Conservation (phyloP, 2,888 invertebrate genomes). For the Exephanes ischioxanthus region DNA sequence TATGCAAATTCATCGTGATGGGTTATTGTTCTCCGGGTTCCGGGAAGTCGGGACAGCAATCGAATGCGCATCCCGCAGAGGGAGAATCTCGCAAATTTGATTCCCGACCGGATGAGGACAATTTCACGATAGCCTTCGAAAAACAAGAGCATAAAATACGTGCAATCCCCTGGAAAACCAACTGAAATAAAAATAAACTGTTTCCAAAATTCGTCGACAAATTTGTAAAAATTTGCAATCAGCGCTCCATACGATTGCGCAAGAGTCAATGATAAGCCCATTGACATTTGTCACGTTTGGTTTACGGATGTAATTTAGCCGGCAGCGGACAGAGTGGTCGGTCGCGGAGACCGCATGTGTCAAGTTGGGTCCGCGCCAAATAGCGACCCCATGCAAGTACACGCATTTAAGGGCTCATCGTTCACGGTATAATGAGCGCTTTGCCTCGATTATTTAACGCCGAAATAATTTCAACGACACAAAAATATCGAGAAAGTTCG, state of each 20-base stretch:
- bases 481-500: not conserved
- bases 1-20: conserved; percentile 68
- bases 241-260: conserved; percentile 10
- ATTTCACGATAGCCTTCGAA: conserved; percentile 14
- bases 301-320: conserved; percentile 58
- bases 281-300: conserved; percentile 53
- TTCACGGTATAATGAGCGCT: conserved; percentile 27
- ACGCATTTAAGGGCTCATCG: conserved; percentile 18
- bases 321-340: conserved; percentile 57
- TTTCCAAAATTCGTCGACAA: not conserved
- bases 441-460: not conserved
- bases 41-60: conserved; percentile 36
- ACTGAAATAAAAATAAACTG: not conserved
- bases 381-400: conserved; percentile 26
- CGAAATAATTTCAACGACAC: not conserved
- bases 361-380: conserved; percentile 65
- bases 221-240: not conserved
- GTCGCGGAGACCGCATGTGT: conserved; percentile 56
- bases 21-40: conserved; percentile 65
- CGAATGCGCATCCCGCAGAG: conserved; percentile 27
- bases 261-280: conserved; percentile 40
- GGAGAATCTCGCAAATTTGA: conserved; percentile 50
- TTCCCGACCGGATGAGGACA: conserved; percentile 29
- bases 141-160: not conserved
- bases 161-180: not conserved